Base-by-base conservation (phyloP, 2,888 invertebrate species). In the Amaurobius ferox region DNA sequence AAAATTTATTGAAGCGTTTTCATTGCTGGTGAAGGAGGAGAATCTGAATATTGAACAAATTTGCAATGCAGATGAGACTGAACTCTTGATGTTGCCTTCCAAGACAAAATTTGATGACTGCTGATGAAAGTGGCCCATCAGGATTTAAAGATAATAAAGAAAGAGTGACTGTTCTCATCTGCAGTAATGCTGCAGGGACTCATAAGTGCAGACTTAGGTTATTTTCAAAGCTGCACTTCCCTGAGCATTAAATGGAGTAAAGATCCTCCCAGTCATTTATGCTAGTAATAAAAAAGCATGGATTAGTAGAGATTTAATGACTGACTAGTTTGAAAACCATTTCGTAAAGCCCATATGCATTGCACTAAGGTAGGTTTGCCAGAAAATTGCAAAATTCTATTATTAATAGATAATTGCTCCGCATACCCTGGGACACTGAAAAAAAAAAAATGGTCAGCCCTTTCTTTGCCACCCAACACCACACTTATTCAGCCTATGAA, bases 81-180 rank as follows among this genome's bases (percentile, higher is more conserved):
- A 2, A 13, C 44, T 44, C n/a, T 16, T 44, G 44, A n/a, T n/a
- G 16, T 44, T 44, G 44, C 16, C 16, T 44, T 44, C 44, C 2
- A 11, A 2, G 44, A 2, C 44, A 44, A 44, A 44, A 11, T 44
- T 13, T 44, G n/a, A n/a, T 11, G 44, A n/a, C 44, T 44, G 44
- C 44, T 16, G 44, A 44, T 44, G 44, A 44, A 44, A 44, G 44
- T 44, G 44, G n/a, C n/a, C n/a, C n/a, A n/a, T n/a, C n/a, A n/a
- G n/a, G n/a, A n/a, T n/a, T n/a, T n/a, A n/a, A n/a, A n/a, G n/a
- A n/a, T n/a, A n/a, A n/a, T n/a, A n/a, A n/a, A n/a, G n/a, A n/a
- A n/a, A n/a, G n/a, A n/a, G n/a, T n/a, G n/a, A n/a, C n/a, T n/a
- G n/a, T n/a, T n/a, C n/a, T n/a, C n/a, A n/a, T n/a, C n/a, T n/a